Base-by-base conservation (phyloP, 37 sponge, comb jelly and placozoan genomes). In the Oscarella lobularis region DNA sequence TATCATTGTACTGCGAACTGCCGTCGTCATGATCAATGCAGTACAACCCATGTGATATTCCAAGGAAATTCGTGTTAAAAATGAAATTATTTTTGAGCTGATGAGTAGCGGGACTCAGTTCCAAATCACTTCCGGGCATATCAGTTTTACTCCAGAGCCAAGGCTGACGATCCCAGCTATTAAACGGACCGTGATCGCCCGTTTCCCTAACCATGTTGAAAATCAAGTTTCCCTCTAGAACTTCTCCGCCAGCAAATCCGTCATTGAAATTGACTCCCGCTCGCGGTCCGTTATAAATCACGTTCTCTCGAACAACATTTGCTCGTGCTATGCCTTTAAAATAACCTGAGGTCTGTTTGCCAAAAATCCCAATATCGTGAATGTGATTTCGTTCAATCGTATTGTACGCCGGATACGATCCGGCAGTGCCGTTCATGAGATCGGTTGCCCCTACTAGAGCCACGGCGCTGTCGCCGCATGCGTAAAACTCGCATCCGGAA, bases 391-490 rank as follows among this genome's bases (percentile, higher is more conserved):
- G 34, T 3, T 39, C 73, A 38, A 84, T 65, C 36, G 67, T 38
- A 73, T 65, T 80, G 9, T 78, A 74, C 20, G 80, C 60, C 14
- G 85, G 85, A 65, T 84, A 79, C 36, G 73, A 76, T 5, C 76
- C 80, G 33, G 39, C 34, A 27, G 80, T 84, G 5, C 85, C 85
- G 71, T 84, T 78, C 29, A 79, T 84, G 27, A 80, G 40, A 9
- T 79, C 65, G 32, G 85, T n/a, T 9, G 35, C 37, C 33, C 90
- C 90, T 33, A 79, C 73, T 2, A 72, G 29, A 30, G 80, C 90
- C 41, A 89, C 85, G 29, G 83, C 90, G 69, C 78, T 85, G 78
- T 85, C 84, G 38, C 87, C 87, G 41, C 71, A 79, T 67, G 66
- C 79, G 6, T 77, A 73, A 73, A 85, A 77, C 69, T 89, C 90